Percentiles rank a stretch among this genome's conserved stretches.
These are phyloP conservation scores for Melanotaenia boesemani DNA, from an alignment of 2,797 vertebrate genomes.

Conservation along the genomic window DNA sequence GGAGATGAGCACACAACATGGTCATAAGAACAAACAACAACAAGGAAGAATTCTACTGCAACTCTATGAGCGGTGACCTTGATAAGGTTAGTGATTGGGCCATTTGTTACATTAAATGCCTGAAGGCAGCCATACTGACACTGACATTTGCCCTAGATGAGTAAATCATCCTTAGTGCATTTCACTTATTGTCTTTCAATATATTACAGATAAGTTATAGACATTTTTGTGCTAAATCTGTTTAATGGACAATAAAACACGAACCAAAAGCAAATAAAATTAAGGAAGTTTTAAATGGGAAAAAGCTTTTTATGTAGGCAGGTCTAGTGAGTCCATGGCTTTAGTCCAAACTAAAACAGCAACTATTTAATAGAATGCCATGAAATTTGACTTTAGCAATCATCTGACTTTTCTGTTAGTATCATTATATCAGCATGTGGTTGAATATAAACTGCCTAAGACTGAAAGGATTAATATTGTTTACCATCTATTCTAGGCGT, in stretches of 20 bases:
- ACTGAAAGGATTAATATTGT: conserved; percentile 1
- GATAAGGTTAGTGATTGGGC: conserved; percentile 9
- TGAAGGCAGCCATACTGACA: conserved; percentile 5
- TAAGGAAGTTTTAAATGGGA: neutral
- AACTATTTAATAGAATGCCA: neutral
- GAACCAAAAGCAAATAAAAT: neutral
- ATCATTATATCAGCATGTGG: neutral
- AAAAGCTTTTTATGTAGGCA: neutral
- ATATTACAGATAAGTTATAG: neutral
- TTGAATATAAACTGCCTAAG: neutral
- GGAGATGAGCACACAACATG: neutral
- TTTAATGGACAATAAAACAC: neutral
- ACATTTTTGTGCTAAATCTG: neutral
- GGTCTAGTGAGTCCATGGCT: neutral
- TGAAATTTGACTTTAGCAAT: neutral
- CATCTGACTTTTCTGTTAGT: neutral
- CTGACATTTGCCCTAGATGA: conserved; percentile 9
- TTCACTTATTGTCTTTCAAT: conserved; percentile 12
- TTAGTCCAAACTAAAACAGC: neutral
- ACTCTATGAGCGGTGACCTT: neutral
- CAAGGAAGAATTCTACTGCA: neutral
- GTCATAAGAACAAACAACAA: neutral
- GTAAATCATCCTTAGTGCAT: neutral
- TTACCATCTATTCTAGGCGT: neutral
- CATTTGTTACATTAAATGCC: conserved; percentile 6